phyloP scores from a whole-genome alignment of 2,113 vertebrate genomes.

The Mesembrinibis cayennensis region DNA sequence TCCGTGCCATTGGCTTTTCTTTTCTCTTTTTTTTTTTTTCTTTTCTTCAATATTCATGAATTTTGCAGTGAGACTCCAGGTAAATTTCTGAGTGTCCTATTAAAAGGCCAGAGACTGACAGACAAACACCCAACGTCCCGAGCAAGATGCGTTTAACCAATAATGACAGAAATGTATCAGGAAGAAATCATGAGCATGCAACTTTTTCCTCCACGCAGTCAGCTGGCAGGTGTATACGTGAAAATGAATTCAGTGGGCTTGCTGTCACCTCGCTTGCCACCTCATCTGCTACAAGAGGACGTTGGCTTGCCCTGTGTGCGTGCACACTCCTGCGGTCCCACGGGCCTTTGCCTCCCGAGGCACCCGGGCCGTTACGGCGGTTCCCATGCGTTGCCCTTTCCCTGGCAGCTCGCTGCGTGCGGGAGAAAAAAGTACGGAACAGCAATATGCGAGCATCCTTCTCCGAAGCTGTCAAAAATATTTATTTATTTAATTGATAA shows the following conservation, averaged over 20 bases:
- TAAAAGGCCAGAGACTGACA: background rate
- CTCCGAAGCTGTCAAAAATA: background rate
- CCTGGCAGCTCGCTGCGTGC: accelerated
- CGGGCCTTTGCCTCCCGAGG: background rate
- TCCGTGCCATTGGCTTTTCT: background rate
- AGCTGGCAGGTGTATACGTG: accelerated
- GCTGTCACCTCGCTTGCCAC: background rate
- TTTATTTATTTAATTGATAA: background rate
- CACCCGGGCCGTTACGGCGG: accelerated
- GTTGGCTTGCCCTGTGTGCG: too few species aligned
- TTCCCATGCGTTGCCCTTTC: background rate
- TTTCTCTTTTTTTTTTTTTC: too few species aligned
- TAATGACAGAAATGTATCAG: accelerated
- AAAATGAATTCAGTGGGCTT: too few species aligned
- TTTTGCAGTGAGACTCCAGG: background rate
- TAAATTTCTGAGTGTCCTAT: accelerated
- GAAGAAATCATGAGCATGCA: accelerated
- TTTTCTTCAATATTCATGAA: background rate
- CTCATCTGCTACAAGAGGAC: accelerated
- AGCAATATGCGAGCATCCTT: background rate
- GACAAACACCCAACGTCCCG: accelerated
- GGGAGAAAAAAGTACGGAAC: background rate
- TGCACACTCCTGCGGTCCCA: accelerated
- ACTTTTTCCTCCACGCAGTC: accelerated
- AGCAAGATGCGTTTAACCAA: background rate